phyloP scores from a whole-genome alignment of 1,140 invertebrate genomes.

The Mercenaria mercenaria region DNA sequence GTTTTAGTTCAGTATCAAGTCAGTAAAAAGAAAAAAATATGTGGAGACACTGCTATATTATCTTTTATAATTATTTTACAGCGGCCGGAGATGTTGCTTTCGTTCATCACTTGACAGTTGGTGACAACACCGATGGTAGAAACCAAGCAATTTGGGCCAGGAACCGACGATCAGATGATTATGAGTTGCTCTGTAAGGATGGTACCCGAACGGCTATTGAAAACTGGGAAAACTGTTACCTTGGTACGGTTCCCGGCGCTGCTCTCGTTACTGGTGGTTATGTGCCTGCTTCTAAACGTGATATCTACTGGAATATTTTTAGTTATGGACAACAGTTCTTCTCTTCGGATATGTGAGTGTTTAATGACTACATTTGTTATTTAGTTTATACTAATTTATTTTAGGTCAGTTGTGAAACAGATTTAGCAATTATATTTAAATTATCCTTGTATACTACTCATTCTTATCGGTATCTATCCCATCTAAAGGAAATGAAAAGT shows the following conservation, averaged over 20 bases:
- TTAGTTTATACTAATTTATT: too few relatives aligned
- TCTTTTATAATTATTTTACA: too few relatives aligned
- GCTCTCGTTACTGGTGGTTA: constrained; percentile 94
- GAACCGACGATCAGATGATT: constrained; percentile 95
- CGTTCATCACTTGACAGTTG: constrained; percentile 96
- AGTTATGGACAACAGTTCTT: constrained; percentile 86
- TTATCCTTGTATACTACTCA: too few relatives aligned
- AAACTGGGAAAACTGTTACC: constrained; percentile 94
- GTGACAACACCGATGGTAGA: constrained; percentile 96
- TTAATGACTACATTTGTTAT: too few relatives aligned
- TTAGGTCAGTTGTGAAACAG: too few relatives aligned
- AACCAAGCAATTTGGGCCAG: constrained; percentile 96
- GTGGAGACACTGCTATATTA: too few relatives aligned
- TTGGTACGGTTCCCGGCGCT: constrained; percentile 96
- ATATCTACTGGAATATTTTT: constrained; percentile 85
- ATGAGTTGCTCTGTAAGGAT: constrained; percentile 97
- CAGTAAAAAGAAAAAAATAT: too few relatives aligned
- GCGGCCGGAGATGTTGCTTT: constrained; percentile 95
- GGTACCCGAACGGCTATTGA: constrained; percentile 91
- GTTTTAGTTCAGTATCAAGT: too few relatives aligned
- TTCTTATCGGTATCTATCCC: too few relatives aligned
- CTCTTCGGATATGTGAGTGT: constrained; percentile 85
- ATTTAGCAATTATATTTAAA: too few relatives aligned
- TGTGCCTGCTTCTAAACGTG: constrained; percentile 77
- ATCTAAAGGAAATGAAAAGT: too few relatives aligned